Base-by-base conservation (phyloP, 2,797 vertebrate genomes). In the Botia almorhae region DNA sequence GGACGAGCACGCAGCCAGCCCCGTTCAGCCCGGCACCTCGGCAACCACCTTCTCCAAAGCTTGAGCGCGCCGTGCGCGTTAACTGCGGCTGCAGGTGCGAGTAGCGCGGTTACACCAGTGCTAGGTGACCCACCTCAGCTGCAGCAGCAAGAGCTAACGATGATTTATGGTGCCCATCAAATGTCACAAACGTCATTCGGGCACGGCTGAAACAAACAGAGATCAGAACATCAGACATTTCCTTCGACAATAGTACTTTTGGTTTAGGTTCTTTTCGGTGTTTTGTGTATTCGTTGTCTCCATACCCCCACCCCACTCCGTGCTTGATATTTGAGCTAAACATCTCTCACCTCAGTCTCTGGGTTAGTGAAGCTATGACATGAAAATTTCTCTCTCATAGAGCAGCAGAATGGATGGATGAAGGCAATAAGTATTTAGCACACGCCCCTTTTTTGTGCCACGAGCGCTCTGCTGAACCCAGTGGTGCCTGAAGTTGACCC, bases 21-120 rank as follows among this genome's bases (percentile, higher is more conserved):
- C 96, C 0, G 95, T 94, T 3, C 93, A 93, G 82, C 94, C 96
- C 2, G 90, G 92, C 16, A 93, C 93, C 60, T 93, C 94, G 17
- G 93, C 93, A 67, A 92, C 94, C 91, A 94, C 96, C 87, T 98
- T 98, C 93, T 96, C 97, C 85, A 98, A 98, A 91, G 97, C 96
- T 91, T 99, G 94, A 97, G 87, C 75, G 11, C 19, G 21, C 23
- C 69, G 36, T 39, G 36, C 36, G 36, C 33, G 33, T 4, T 7
- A 7, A 7, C 36, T 39, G 36, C 36, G 80, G 73, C 79, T n/a
- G 16, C 60, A 19, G n/a, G 33, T 26, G 29, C 8, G n/a, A 48
- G 21, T 17, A 6, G 7, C 36, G 36, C 36, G 36, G 36, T 36
- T 36, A 36, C 4, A 36, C 33, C 33, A 36, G 33, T 39, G 36